Evolutionary conservation across 2,113 vertebrate species (phyloP), one percentile per base, ranked within the genome.

Genomic region (Tenrec ecaudatus): DNA sequence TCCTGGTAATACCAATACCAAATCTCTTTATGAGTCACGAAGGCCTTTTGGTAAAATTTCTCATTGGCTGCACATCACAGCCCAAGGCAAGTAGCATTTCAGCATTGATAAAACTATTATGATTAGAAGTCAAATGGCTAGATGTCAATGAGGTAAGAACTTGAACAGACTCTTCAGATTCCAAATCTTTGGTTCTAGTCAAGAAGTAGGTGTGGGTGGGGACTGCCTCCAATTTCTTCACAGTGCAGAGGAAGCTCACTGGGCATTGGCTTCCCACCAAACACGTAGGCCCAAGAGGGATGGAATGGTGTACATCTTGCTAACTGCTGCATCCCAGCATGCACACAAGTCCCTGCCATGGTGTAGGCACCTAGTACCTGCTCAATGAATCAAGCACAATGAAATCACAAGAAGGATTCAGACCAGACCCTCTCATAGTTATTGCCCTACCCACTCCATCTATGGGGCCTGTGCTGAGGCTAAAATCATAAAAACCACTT

Each of bases 181-280:
- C 38, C 33, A 81, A 69, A 33, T 71, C 17, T 58, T 25, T 2
- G 0, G 38, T 33, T 58, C 27, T 16, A 11, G 29, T 40, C 29
- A 2, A 66, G 60, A 43, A 43, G 23, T 20, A 10, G 47, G 47
- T 53, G 47, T 53, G 9, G 9, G 47, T 14, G 47, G 47, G 9
- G 47, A 53, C 47, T 53, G 47, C 9, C 47, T 53, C 17, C 8
- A 25, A 23, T 1, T 5, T 22, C 25, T 25, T 25, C 33, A 15
- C 3, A 2, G 5, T 0, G 0, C 36, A 6, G 1, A 1, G 43
- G 43, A 77, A 43, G 7, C 38, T 1, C 1, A 9, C 7, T 3
- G 5, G 43, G 10, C 43, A 53, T 53, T 53, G 6, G 9, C 47
- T 53, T 53, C 47, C 47, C 47, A 53, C 47, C 47, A 53, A 76